Evolutionary conservation across 2,113 vertebrate genomes (phyloP).

Genomic region (Columba livia): DNA sequence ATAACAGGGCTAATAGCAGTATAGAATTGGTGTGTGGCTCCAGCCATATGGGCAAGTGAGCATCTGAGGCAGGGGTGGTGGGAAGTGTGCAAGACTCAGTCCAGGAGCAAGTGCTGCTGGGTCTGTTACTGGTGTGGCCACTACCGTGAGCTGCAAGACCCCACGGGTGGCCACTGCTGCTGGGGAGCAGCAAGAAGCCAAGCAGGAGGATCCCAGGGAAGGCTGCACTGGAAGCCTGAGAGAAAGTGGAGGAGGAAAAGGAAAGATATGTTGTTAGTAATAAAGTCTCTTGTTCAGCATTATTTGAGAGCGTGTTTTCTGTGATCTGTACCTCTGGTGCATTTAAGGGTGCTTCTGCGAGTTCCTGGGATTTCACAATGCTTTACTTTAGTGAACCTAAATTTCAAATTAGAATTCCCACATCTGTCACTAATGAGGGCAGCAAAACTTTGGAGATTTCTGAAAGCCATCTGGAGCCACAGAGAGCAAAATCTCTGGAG

Average conservation of each 20-base stretch:
- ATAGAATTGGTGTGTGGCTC: rapidly evolving
- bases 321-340: neutral
- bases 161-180: neutral
- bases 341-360: neutral
- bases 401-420: conserved; percentile 2
- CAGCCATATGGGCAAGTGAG: neutral
- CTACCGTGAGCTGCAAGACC: rapidly evolving
- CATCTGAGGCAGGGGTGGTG: neutral
- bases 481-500: conserved; percentile 28
- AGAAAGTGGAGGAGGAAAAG: neutral
- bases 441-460: conserved; percentile 53
- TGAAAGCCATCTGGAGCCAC: conserved; percentile 38
- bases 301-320: neutral
- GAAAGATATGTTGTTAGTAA: neutral
- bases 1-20: neutral
- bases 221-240: neutral
- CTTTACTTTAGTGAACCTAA: conserved; percentile 25
- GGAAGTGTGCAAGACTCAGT: rapidly evolving
- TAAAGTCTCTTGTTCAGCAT: neutral
- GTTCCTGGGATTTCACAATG: neutral
- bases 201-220: neutral
- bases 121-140: rapidly evolving
- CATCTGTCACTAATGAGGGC: conserved; percentile 46
- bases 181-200: neutral
- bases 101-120: neutral